Evolutionary conservation across 1,140 invertebrate genomes (phyloP).

Genomic region (Drosophila navojoa): DNA sequence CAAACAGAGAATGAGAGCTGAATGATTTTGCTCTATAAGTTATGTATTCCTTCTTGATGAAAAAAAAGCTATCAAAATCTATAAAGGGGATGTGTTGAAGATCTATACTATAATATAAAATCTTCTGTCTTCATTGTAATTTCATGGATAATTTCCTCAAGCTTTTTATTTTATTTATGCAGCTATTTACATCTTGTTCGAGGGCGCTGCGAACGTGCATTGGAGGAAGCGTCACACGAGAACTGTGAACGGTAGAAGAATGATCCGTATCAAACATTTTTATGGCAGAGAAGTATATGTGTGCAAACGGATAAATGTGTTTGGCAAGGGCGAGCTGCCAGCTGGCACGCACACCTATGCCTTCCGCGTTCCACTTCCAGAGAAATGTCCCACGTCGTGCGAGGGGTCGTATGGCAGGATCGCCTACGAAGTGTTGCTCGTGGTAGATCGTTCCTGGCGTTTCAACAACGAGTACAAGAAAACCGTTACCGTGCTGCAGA

Average conservation of each 20-base stretch:
- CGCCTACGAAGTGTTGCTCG: slow-evolving; percentile 87
- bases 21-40: too few relatives aligned
- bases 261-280: slow-evolving; percentile 50
- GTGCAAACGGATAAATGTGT: slow-evolving; percentile 40
- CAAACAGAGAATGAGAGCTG: too few relatives aligned
- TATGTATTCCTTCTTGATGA: too few relatives aligned
- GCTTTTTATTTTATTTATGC: not conserved
- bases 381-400: slow-evolving; percentile 88
- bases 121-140: too few relatives aligned
- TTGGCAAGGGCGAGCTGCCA: slow-evolving; percentile 53
- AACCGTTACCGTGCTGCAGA: slow-evolving; percentile 89
- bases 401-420: slow-evolving; percentile 88
- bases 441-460: slow-evolving; percentile 89
- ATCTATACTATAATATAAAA: slow-evolving; percentile 2
- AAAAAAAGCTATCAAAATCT: too few relatives aligned
- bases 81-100: not conserved
- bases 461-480: slow-evolving; percentile 89
- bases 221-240: slow-evolving; percentile 59
- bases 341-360: slow-evolving; percentile 64
- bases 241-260: slow-evolving; percentile 40
- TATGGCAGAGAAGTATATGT: slow-evolving; percentile 57
- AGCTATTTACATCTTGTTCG: slow-evolving; percentile 69
- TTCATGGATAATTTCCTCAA: not conserved
- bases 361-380: slow-evolving; percentile 84
- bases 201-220: slow-evolving; percentile 66